Conservation (phyloP, 2,888 invertebrate genomes). For the Drosophila pseudotakahashii region DNA sequence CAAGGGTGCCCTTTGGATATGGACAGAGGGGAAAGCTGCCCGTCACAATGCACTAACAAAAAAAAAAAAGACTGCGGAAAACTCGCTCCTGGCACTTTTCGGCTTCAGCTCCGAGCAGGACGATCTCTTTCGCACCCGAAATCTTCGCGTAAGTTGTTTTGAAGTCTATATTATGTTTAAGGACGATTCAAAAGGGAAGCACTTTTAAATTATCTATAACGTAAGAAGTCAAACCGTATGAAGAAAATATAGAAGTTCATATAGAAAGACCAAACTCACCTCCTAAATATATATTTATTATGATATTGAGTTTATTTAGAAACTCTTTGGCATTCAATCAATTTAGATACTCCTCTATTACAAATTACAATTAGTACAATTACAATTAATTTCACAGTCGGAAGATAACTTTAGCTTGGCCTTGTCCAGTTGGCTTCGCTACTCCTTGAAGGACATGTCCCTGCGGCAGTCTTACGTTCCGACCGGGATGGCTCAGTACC, state of each 20-base stretch:
- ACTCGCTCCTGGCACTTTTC: not conserved
- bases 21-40: not conserved
- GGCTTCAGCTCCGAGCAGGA: not conserved
- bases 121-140: not conserved
- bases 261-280: no score
- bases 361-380: no score
- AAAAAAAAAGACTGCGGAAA: not conserved
- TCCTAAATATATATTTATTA: not conserved
- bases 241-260: no score
- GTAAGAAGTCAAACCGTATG: no score
- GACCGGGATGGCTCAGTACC: not conserved
- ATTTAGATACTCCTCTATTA: no score
- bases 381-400: not conserved
- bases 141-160: constrained; percentile 2
- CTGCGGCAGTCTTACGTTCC: not conserved
- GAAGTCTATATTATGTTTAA: no score
- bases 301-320: no score
- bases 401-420: not conserved
- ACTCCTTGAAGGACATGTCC: not conserved
- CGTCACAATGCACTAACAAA: not conserved
- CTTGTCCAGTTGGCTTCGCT: not conserved
- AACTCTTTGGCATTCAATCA: not conserved
- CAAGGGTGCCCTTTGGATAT: not conserved
- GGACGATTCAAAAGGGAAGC: no score
- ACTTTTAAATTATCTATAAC: no score